Evolutionary conservation across 2,888 invertebrate species (phyloP).

Genomic region (Athalia circularis): DNA sequence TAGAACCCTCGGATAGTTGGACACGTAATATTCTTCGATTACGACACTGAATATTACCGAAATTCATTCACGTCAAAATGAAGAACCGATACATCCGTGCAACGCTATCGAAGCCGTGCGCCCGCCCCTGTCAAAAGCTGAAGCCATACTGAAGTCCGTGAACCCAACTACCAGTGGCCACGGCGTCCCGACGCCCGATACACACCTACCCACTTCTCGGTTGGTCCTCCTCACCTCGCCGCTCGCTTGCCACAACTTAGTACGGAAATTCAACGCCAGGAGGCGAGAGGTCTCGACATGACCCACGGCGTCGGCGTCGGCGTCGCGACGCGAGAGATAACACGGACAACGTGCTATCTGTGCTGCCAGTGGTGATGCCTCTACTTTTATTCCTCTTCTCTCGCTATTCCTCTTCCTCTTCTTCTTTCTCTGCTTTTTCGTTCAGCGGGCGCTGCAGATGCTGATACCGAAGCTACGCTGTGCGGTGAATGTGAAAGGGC

Average conservation of each 20-base stretch:
- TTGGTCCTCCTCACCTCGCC: neutral
- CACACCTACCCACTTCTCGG: neutral
- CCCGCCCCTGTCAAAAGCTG: slow-evolving; percentile 42
- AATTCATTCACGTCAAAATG: slow-evolving; percentile 15
- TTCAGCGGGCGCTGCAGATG: too few relatives aligned
- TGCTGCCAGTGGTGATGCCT: neutral
- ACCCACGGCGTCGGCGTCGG: neutral
- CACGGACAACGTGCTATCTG: neutral
- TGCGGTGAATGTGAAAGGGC: slow-evolving; percentile 29
- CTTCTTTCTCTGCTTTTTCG: neutral
- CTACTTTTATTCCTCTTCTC: neutral
- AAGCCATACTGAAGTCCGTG: slow-evolving; percentile 47
- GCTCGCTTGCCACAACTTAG: neutral
- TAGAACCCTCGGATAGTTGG: too few relatives aligned
- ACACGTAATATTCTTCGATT: too few relatives aligned
- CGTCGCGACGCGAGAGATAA: slow-evolving; percentile 13
- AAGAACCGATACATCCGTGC: neutral
- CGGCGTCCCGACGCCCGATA: neutral
- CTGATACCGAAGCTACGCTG: too few relatives aligned
- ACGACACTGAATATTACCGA: too few relatives aligned
- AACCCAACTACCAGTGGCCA: neutral
- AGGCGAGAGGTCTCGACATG: slow-evolving; percentile 15
- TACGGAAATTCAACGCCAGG: slow-evolving; percentile 1
- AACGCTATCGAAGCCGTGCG: neutral
- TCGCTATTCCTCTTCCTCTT: neutral